Evolutionary conservation across 2,888 invertebrate species (phyloP), one percentile per base, ranked within the genome.

Genomic region (Mesorhabditis belari): DNA sequence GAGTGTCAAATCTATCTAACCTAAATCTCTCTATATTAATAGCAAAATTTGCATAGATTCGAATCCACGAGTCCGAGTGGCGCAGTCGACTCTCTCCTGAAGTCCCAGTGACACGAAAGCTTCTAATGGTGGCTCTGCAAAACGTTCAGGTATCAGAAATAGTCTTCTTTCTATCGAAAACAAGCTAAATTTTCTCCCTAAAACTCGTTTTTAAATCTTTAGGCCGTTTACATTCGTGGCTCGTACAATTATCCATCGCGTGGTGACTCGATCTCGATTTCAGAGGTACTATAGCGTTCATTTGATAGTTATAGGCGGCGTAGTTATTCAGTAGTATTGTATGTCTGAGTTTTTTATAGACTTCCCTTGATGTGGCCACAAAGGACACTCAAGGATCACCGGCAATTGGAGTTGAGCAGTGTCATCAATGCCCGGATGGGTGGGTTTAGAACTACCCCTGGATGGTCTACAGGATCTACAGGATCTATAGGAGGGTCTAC

Each of bases 41-140:
- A n/a, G n/a, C n/a, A n/a, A n/a, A n/a, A n/a, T n/a, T n/a, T n/a
- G n/a, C n/a, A 6, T 29, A 63, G 63, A 59, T 79, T n/a, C 69
- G 76, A 9, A 66, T 79, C 24, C 79, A 79, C 63, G 72, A 82
- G 73, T 75, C 77, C 27, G 84, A 88, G 60, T 94, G 93, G 93
- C 84, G 85, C 66, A 83, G 87, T 72, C 86, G 87, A 81, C 81
- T 85, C 67, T 84, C 85, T 56, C 86, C 86, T 0, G 81, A 83
- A 55, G 75, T 71, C 4, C 54, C 82, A 21, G 88, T 92, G 0
- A 88, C 87, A 50, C 84, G 91, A 35, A 86, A 87, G 63, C 88
- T 89, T 29, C 85, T 96, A 77, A 92, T 96, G 94, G 86, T 92
- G n/a, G 89, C 91, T 0, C 85, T 96, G 64, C 91, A 92, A 80